Base-by-base conservation (phyloP, 2,888 invertebrate species). In the Thecophora atra region DNA sequence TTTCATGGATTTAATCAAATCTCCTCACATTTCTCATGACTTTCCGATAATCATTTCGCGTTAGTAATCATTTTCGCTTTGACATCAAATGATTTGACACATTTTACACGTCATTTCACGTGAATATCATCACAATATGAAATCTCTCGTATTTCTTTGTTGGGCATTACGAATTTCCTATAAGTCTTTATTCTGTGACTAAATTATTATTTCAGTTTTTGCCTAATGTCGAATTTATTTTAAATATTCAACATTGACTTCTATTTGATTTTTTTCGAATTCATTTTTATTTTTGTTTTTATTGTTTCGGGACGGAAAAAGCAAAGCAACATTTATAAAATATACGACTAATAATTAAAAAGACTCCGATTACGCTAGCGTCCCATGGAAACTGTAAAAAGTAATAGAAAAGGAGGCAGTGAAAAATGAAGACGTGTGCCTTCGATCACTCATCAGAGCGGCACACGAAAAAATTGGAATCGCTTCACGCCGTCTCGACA, bases 401-500 rank as follows among this genome's bases (percentile, higher is more conserved):
- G 17, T 47, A 8, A 47, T 15, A 47, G n/a, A 26, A 58, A 28
- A 58, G 24, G 17, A 21, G 2, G 15, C 26, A 68, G 26, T 69
- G 69, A 69, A 60, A 69, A 60, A 69, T 60, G 69, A 60, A 44
- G 60, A 69, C 69, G 69, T 69, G 60, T 60, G 69, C 69, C 69
- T 60, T 69, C 58, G 60, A 69, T 69, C 58, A 69, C 47, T 69
- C 69, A 60, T 47, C 69, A 58, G 15, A 26, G 21, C n/a, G 13
- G 26, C 58, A 44, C 7, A 54, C 52, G 17, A 58, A 13, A 37
- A 44, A 56, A 67, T 65, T 66, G 56, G 47, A 42, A 44, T 63
- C n/a, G 19, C 26, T 8, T 64, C 47, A 24, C 64, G 42, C 64
- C 37, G n/a, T 37, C 63, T 2, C 21, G 28, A 19, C 51, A 52